phyloP scores from a whole-genome alignment of 2,888 invertebrate genomes.

The Ischnura elegans region DNA sequence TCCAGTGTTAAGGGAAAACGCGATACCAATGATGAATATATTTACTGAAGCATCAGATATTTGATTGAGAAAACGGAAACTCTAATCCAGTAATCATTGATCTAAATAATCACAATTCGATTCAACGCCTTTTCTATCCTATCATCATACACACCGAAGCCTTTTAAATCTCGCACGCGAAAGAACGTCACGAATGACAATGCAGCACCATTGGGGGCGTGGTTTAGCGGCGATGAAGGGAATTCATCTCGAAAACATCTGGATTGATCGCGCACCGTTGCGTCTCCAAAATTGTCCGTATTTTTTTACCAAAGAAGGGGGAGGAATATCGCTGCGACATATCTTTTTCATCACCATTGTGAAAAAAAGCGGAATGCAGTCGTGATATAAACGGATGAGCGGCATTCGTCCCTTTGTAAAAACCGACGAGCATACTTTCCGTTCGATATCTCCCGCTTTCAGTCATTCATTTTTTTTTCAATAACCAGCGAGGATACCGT shows the following conservation, averaged over 20 bases:
- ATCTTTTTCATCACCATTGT: not conserved
- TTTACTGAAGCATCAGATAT: no score
- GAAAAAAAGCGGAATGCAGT: not conserved
- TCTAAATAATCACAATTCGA: no score
- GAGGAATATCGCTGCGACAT: not conserved
- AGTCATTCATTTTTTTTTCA: not conserved
- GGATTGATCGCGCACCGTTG: not conserved
- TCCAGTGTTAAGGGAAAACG: no score
- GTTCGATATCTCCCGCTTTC: not conserved
- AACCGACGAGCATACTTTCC: not conserved
- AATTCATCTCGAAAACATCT: not conserved
- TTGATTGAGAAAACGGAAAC: no score
- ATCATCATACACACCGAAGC: no score
- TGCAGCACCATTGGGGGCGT: no score
- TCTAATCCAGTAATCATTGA: no score
- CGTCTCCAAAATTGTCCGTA: not conserved
- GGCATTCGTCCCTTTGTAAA: conserved; percentile 5
- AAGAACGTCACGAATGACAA: no score
- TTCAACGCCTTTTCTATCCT: no score
- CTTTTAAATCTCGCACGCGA: not conserved
- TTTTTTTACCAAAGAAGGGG: not conserved
- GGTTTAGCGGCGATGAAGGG: not conserved
- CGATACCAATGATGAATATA: no score
- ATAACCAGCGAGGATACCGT: not conserved
- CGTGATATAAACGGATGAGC: not conserved